A percentile compares a stretch with the other conserved stretches of the same genome.
phyloP scores from a whole-genome alignment of 2,797 vertebrate species.

The Pipistrellus kuhlii region DNA sequence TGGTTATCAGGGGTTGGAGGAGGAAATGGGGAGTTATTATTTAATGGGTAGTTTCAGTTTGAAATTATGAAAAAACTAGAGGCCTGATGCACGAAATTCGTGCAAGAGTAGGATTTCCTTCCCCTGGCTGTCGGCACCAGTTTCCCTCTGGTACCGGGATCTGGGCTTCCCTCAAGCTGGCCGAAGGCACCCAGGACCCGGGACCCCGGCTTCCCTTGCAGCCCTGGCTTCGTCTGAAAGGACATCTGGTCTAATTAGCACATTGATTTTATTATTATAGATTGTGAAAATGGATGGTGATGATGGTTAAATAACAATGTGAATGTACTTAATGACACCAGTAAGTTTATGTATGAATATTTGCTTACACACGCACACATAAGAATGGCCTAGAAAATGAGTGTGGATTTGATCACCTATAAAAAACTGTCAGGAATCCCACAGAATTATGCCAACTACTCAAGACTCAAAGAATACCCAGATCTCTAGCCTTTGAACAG shows the following conservation, averaged over 20 bases:
- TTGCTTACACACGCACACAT: neutral
- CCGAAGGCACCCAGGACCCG: too few relatives aligned
- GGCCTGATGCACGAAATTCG: too few relatives aligned
- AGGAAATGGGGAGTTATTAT: neutral
- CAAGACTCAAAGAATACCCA: slow-evolving; percentile 6
- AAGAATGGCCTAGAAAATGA: neutral
- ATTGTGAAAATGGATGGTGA: neutral
- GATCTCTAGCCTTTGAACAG: neutral
- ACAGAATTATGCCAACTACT: slow-evolving; percentile 39
- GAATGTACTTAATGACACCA: neutral
- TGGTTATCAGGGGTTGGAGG: neutral
- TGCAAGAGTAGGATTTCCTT: too few relatives aligned
- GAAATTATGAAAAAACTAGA: neutral
- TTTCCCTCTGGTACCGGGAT: too few relatives aligned
- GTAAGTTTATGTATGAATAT: neutral
- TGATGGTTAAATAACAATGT: neutral
- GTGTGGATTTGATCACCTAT: neutral
- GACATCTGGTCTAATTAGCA: too few relatives aligned
- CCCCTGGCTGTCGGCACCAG: too few relatives aligned
- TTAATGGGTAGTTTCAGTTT: slow-evolving; percentile 15
- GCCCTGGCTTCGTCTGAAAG: too few relatives aligned
- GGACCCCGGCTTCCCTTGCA: too few relatives aligned
- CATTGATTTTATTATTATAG: too few relatives aligned
- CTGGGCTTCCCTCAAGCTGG: too few relatives aligned
- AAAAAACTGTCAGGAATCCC: neutral